These are phyloP conservation scores for Saccopteryx leptura DNA, from an alignment of 2,113 vertebrate species.

Conservation along the genomic window DNA sequence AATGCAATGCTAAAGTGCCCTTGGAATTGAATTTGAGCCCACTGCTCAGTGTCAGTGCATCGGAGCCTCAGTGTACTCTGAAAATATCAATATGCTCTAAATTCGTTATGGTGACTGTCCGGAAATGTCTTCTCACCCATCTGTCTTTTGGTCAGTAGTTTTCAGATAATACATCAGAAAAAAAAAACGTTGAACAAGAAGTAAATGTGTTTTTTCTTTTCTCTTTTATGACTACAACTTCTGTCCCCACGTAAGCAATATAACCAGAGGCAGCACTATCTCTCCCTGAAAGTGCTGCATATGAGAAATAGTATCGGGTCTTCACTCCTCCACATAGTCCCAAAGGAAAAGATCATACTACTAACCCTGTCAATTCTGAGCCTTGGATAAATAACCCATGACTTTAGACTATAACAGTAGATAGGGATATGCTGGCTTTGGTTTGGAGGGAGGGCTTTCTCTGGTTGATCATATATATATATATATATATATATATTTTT, in stretches of 20 bases:
- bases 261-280: background rate
- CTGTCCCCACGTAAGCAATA: background rate
- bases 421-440: background rate
- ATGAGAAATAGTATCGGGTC: background rate
- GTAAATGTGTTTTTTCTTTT: background rate
- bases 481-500: background rate
- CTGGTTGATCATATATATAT: background rate
- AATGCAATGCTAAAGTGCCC: background rate
- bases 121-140: background rate
- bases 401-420: background rate
- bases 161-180: slow-evolving; percentile 30
- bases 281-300: background rate
- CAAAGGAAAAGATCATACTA: background rate
- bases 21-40: background rate
- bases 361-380: background rate
- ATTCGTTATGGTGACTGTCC: background rate
- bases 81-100: background rate
- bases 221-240: background rate
- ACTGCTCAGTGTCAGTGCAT: background rate
- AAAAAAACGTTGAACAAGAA: background rate
- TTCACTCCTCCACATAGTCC: background rate
- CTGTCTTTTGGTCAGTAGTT: background rate
- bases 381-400: background rate
- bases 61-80: background rate
- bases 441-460: background rate